A percentile compares a stretch with the other conserved stretches of the same genome.
phyloP scores from a whole-genome alignment of 2,888 invertebrate genomes.

The Drosophila vallismaia region DNA sequence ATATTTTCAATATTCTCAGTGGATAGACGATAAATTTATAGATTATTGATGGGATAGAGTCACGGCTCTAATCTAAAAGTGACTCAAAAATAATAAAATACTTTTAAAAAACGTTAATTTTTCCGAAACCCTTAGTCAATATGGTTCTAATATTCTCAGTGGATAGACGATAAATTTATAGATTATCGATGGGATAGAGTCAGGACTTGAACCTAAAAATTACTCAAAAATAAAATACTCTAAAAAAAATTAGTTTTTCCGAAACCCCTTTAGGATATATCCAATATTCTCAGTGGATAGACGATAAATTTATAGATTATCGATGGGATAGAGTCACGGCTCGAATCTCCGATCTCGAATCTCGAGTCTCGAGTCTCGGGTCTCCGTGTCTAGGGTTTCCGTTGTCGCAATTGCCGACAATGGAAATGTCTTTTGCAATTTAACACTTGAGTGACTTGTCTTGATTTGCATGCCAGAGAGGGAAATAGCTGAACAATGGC shows the following conservation, averaged over 20 bases:
- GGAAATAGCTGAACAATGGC: constrained; percentile 22
- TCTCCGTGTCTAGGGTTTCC: constrained; percentile 57
- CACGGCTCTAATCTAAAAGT: background rate
- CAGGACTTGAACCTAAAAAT: background rate
- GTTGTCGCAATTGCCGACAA: constrained; percentile 70
- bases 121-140: background rate
- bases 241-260: too few relatives aligned
- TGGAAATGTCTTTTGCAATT: constrained; percentile 82
- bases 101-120: too few relatives aligned
- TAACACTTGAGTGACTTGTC: constrained; percentile 80
- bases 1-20: constrained; percentile 21
- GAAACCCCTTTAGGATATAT: background rate
- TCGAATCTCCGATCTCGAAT: background rate
- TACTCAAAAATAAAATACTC: too few relatives aligned
- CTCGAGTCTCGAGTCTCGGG: constrained; percentile 26
- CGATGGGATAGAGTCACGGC: constrained; percentile 13
- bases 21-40: constrained; percentile 18
- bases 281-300: constrained; percentile 30
- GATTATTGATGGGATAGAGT: constrained; percentile 25
- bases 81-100: too few relatives aligned
- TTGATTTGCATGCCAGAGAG: constrained; percentile 42
- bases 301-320: constrained; percentile 25
- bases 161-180: constrained; percentile 21
- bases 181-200: constrained; percentile 27
- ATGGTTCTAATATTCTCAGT: constrained; percentile 29